A percentile compares a stretch with the other conserved stretches of the same genome.
Evolutionary conservation across 1,140 invertebrate species (phyloP).

Genomic region (Dolichoris vasculosae): DNA sequence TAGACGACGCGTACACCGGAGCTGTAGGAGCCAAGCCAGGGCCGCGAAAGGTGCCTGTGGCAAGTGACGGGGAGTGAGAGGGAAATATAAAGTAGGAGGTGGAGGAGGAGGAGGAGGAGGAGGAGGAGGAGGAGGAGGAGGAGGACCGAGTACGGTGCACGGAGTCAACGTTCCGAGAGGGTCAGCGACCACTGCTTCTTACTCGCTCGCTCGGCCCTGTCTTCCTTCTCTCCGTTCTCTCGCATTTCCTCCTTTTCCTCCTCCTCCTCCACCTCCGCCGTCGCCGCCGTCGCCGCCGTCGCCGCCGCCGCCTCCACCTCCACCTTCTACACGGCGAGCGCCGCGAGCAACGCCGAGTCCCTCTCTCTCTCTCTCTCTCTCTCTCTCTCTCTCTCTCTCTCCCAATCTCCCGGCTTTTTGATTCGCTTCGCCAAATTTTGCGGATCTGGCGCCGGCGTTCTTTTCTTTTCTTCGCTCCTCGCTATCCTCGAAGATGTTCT

Average conservation of each 20-base stretch:
- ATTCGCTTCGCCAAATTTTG: neutral
- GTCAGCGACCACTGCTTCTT: constrained; percentile 73
- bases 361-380: too few species aligned
- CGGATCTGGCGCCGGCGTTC: neutral
- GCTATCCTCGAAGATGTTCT: too few species aligned
- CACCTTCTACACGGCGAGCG: neutral
- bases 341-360: too few species aligned
- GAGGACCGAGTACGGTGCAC: constrained; percentile 37
- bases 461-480: too few species aligned
- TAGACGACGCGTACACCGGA: neutral
- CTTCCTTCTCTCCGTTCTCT: constrained; percentile 52
- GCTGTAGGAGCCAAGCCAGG: neutral
- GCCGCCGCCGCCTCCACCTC: constrained; percentile 35
- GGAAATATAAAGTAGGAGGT: constrained; percentile 28
- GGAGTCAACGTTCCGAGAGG: constrained; percentile 75
- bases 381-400: too few species aligned
- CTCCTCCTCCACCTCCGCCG: constrained; percentile 53
- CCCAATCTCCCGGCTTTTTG: constrained; percentile 37
- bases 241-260: constrained; percentile 54
- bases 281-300: constrained; percentile 20
- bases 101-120: neutral
- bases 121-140: neutral
- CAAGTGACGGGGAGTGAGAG: neutral
- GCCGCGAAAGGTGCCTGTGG: neutral
- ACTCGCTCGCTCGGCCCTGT: constrained; percentile 60